Evolutionary conservation across 1,140 invertebrate species (phyloP), one percentile per base, ranked within the genome.

Genomic region (Theocolax elegans): DNA sequence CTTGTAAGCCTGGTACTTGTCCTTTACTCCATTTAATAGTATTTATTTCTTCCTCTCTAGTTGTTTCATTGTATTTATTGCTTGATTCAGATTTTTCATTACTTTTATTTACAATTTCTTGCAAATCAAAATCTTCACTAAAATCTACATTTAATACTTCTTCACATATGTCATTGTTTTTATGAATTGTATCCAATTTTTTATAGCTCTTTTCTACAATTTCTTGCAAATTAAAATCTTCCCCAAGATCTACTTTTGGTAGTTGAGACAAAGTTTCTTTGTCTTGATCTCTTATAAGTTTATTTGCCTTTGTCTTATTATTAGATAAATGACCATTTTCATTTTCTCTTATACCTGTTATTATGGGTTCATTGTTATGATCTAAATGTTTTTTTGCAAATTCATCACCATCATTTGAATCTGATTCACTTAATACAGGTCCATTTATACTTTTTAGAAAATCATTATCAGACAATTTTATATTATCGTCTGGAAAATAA

Each of bases 11-110:
- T 46, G 70, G 19, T 13, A 87, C 60, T 13, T 83, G 81, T 48
- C 86, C 86, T 75, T 80, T 84, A 67, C 86, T 87, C 87, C 86
- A 87, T 40, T 75, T 66, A 19, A 76, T 75, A 74, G 51, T 66
- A 19, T 8, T 58, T 44, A 27, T 63, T 68, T 69, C 2, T 19
- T 35, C 10, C 58, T 54, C 25, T 44, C 0, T 3, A 21, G 2
- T 29, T 1, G 25, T 31, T 44, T 58, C 13, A 58, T 15, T 35
- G 38, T 8, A 40, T 44, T 12, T 12, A 40, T 17, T 19, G 15
- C 10, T 68, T 25, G 21, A 25, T 10, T 35, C 27, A 23, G 31
- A 40, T 38, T 12, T n/a, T 42, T 48, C 27, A 31, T 49, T 67
- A 15, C n/a, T 31, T 59, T 44, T 58, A 7, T 67, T 21, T 15